A percentile compares a stretch with the other conserved stretches of the same genome.
These are phyloP conservation scores for Mesoclemmys tuberculata DNA, from an alignment of 2,113 vertebrate genomes.

Conservation along the genomic window DNA sequence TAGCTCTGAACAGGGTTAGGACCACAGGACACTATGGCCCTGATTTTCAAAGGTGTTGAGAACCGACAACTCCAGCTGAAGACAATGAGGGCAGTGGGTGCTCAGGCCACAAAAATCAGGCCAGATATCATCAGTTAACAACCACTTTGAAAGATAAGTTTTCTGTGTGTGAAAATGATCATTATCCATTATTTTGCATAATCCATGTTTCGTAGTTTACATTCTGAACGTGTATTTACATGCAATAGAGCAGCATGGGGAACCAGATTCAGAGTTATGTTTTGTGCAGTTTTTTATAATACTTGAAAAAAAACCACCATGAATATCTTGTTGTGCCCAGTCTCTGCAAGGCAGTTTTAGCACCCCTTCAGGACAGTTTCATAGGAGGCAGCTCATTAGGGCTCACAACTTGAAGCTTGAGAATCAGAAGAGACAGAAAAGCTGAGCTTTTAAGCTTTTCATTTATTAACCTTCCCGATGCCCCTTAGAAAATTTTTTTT, in stretches of 20 bases:
- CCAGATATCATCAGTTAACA: background rate
- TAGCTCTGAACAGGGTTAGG: accelerated
- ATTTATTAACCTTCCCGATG: background rate
- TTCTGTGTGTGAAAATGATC: background rate
- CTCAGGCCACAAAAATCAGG: background rate
- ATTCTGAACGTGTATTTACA: background rate
- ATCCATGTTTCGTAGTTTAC: background rate
- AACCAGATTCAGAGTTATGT: slow-evolving; percentile 13
- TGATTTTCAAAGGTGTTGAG: background rate
- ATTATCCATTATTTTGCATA: background rate
- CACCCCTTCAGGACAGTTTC: slow-evolving; percentile 24
- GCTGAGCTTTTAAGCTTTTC: slow-evolving; percentile 20
- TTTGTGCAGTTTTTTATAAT: background rate
- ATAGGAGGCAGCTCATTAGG: background rate
- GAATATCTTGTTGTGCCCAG: background rate
- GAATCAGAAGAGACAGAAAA: slow-evolving; percentile 30
- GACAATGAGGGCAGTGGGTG: background rate
- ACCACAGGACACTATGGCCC: background rate
- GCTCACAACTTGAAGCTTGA: slow-evolving; percentile 26
- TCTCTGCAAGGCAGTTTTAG: slow-evolving; percentile 23
- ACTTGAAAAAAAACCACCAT: background rate
- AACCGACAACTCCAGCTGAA: background rate
- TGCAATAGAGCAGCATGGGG: background rate
- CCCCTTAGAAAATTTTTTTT: slow-evolving; percentile 21
- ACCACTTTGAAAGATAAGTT: background rate